Evolutionary conservation across 2,113 vertebrate species (phyloP), one percentile per base, ranked within the genome.

Genomic region (zebrafish (Danio rerio)): DNA sequence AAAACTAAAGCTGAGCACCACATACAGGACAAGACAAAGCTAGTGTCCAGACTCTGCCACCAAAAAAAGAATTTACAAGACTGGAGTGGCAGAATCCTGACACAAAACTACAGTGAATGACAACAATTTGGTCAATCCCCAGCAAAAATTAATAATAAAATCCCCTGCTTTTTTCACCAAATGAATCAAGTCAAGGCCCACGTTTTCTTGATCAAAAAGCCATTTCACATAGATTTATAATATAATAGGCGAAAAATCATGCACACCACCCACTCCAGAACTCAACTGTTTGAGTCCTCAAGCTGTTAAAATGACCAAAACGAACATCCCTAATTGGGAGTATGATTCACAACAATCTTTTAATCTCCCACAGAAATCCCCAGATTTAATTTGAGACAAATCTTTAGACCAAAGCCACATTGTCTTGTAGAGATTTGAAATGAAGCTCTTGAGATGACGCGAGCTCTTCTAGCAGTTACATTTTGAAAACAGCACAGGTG

Each of bases 291-390:
- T 31, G 31, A 31, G 3, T 47, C 6, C 68, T 52, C 7, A 15
- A 71, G 15, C 31, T 56, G 31, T 43, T 42, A 11, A 55, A 58
- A 74, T 72, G 16, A 58, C 9, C 31, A 74, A 43, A 11, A 52
- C 12, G 0, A 2, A 5, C 4, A 50, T 31, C 49, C 7, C 6
- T 15, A 58, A 11, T 56, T n/a, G 16, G 53, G 69, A 55, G 0
- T 65, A 11, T 55, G 6, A 42, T 42, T 15, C 9, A 6, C 16
- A 6, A 9, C 62, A 66, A 43, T 66, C 77, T 12, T 82, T 73
- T 74, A 55, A 78, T 52, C 49, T 71, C 5, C 10, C 52, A 81
- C 58, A 53, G 53, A 69, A 53, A 69, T 79, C 81, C 50, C 59
- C n/a, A 66, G 61, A 82, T 78, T 82, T 72, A 71, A 66, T 40